Conservation (phyloP, 2,888 invertebrate species). For the Cheilosia variabilis region DNA sequence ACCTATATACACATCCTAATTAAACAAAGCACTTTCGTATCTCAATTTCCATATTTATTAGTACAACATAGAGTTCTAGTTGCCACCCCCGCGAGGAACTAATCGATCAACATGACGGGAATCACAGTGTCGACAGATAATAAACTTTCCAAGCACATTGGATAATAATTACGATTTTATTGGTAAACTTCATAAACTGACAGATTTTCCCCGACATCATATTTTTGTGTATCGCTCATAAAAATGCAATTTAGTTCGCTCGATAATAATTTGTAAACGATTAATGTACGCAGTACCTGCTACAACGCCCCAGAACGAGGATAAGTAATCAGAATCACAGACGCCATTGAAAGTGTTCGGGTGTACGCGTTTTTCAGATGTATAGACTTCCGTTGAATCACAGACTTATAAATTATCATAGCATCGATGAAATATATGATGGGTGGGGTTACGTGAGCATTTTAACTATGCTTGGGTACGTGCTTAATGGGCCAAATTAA, state of each 20-base stretch:
- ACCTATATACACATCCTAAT: slow-evolving; percentile 15
- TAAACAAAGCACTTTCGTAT: slow-evolving; percentile 31
- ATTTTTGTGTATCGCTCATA: slow-evolving; percentile 47
- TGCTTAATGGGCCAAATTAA: too few relatives aligned
- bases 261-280: slow-evolving; percentile 40
- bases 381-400: background rate
- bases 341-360: background rate
- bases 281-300: background rate
- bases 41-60: slow-evolving; percentile 18
- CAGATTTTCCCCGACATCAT: slow-evolving; percentile 51
- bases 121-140: slow-evolving; percentile 59
- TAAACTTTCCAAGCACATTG: slow-evolving; percentile 39
- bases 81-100: background rate
- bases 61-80: slow-evolving; percentile 23
- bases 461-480: too few relatives aligned
- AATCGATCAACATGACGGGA: slow-evolving; percentile 32
- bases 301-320: background rate
- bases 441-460: too few relatives aligned
- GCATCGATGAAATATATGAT: too few relatives aligned
- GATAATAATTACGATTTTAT: slow-evolving; percentile 64
- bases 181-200: slow-evolving; percentile 60
- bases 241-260: slow-evolving; percentile 58
- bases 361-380: background rate
- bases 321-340: background rate
- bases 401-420: background rate